A percentile compares a stretch with the other conserved stretches of the same genome.
Conservation (phyloP, 2,113 vertebrate species). For the Xenus cinereus region DNA sequence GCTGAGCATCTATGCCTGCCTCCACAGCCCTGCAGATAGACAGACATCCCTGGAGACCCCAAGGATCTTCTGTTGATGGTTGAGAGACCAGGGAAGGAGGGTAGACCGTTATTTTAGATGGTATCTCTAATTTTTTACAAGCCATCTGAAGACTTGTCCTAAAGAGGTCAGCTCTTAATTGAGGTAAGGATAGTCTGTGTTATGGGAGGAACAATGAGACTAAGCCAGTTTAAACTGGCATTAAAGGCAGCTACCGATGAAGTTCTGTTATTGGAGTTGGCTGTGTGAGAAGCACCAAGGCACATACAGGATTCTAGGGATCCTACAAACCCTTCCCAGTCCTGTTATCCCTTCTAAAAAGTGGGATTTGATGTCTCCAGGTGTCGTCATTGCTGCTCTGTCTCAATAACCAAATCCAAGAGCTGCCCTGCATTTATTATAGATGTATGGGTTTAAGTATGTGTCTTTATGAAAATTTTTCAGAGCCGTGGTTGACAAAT, state of each 20-base stretch:
- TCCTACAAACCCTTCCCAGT: not conserved
- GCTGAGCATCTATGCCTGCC: not conserved
- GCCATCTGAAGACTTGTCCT: not conserved
- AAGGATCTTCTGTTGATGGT: fast-evolving
- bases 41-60: not conserved
- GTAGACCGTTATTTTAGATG: not conserved
- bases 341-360: not conserved
- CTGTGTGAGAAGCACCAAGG: not conserved
- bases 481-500: not conserved
- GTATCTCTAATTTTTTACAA: not conserved
- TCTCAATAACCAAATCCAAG: not conserved
- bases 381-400: not conserved
- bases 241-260: not conserved
- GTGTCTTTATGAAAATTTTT: not conserved
- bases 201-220: not conserved
- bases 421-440: not conserved
- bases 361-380: not conserved
- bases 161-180: not conserved
- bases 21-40: not conserved
- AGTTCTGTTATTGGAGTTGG: not conserved
- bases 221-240: not conserved
- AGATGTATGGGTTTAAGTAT: not conserved
- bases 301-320: not conserved
- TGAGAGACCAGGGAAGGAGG: not conserved
- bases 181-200: not conserved